These are phyloP conservation scores for Andinoacara biseriatus DNA, from an alignment of 2,113 vertebrate genomes.

Conservation along the genomic window DNA sequence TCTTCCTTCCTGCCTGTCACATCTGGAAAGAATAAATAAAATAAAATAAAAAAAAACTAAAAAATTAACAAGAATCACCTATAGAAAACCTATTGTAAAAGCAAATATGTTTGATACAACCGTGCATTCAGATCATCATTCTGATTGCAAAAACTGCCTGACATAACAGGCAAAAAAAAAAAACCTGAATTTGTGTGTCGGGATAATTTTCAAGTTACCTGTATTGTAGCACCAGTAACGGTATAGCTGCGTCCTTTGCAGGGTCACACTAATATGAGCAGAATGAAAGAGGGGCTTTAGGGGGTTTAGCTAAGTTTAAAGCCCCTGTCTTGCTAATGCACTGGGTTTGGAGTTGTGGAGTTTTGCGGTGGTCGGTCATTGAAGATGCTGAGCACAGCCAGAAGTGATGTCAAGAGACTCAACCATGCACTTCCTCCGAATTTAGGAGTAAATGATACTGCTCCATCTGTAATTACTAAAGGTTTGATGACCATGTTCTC, in stretches of 20 bases:
- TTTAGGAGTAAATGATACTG: conserved; percentile 22
- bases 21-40: too few species aligned
- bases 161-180: too few species aligned
- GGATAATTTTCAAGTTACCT: not conserved
- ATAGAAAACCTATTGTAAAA: too few species aligned
- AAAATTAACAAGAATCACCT: too few species aligned
- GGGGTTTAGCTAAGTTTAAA: conserved; percentile 23
- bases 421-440: conserved; percentile 17
- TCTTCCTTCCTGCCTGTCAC: too few species aligned
- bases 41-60: too few species aligned
- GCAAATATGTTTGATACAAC: too few species aligned
- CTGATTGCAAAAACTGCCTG: too few species aligned
- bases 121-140: too few species aligned
- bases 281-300: conserved; percentile 3
- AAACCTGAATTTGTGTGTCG: not conserved
- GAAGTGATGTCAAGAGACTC: not conserved
- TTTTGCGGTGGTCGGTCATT: not conserved
- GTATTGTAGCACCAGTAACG: not conserved
- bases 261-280: not conserved
- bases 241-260: not conserved
- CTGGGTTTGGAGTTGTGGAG: not conserved
- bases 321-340: not conserved
- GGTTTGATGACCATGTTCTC: conserved; percentile 1
- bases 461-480: not conserved
- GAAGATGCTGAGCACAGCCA: conserved; percentile 9